Evolutionary conservation across 1,140 invertebrate species (phyloP).

Genomic region (Drosophila sp.): DNA sequence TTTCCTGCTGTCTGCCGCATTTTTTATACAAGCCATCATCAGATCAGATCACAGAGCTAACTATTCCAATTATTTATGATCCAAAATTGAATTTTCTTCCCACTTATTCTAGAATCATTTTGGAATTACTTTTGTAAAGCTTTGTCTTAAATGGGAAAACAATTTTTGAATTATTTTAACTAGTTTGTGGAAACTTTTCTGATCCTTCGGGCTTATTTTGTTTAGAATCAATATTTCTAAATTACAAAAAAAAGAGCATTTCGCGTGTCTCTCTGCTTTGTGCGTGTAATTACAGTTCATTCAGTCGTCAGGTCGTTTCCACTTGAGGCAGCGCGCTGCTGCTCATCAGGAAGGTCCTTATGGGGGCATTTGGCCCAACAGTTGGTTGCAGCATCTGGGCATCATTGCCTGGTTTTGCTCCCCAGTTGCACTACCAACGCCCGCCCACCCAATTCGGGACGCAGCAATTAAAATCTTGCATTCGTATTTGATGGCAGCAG

Average conservation of each 20-base stretch:
- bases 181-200: too few relatives aligned
- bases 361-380: slow-evolving; percentile 53
- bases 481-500: slow-evolving; percentile 42
- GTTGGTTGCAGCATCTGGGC: slow-evolving; percentile 68
- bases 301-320: slow-evolving; percentile 55
- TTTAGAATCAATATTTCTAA: too few relatives aligned
- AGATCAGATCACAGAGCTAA: neutral
- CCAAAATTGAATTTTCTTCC: too few relatives aligned
- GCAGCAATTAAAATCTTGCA: slow-evolving; percentile 77
- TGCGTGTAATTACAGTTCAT: slow-evolving; percentile 57
- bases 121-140: too few relatives aligned
- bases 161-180: too few relatives aligned
- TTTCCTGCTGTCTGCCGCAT: neutral
- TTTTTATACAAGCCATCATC: too few relatives aligned
- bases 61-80: too few relatives aligned
- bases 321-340: slow-evolving; percentile 15
- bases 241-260: slow-evolving; percentile 25
- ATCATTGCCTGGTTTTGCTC: slow-evolving; percentile 14
- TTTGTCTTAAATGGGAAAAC: too few relatives aligned
- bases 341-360: slow-evolving; percentile 30
- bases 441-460: slow-evolving; percentile 32
- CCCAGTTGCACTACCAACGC: slow-evolving; percentile 3
- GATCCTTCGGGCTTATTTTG: too few relatives aligned
- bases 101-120: too few relatives aligned
- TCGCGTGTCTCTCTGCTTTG: slow-evolving; percentile 13